Conservation (phyloP, 2,113 vertebrate species). For the Ammodytes marinus region DNA sequence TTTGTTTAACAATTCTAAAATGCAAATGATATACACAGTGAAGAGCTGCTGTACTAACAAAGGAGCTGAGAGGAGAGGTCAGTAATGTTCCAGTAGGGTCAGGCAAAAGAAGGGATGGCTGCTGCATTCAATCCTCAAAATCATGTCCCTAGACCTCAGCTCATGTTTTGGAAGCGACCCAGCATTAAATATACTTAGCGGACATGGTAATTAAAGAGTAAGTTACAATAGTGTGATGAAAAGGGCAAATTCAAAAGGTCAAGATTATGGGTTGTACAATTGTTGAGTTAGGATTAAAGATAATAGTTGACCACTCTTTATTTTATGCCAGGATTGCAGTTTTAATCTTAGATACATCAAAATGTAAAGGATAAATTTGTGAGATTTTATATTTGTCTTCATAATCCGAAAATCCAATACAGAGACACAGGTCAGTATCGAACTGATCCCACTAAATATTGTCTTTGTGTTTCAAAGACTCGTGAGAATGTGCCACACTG, state of each 20-base stretch:
- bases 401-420: background rate
- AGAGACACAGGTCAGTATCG: background rate
- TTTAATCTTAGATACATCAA: background rate
- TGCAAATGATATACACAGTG: slow-evolving; percentile 78
- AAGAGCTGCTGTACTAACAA: slow-evolving; percentile 77
- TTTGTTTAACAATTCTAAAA: slow-evolving; percentile 84
- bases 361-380: background rate
- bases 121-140: slow-evolving; percentile 62
- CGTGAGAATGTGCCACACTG: background rate
- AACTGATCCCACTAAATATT: background rate
- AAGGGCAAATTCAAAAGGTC: slow-evolving; percentile 31
- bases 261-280: background rate
- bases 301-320: background rate
- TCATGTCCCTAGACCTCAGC: slow-evolving; percentile 61
- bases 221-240: slow-evolving; percentile 31
- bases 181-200: slow-evolving; percentile 50
- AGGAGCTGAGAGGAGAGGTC: slow-evolving; percentile 73
- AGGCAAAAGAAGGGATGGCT: slow-evolving; percentile 46
- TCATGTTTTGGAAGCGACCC: slow-evolving; percentile 37
- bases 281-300: background rate
- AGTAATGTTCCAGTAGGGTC: slow-evolving; percentile 61
- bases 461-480: background rate
- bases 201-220: slow-evolving; percentile 38
- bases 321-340: background rate
- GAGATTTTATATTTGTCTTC: background rate